Evolutionary conservation across 1,140 invertebrate genomes (phyloP).

Genomic region (Pantala flavescens): DNA sequence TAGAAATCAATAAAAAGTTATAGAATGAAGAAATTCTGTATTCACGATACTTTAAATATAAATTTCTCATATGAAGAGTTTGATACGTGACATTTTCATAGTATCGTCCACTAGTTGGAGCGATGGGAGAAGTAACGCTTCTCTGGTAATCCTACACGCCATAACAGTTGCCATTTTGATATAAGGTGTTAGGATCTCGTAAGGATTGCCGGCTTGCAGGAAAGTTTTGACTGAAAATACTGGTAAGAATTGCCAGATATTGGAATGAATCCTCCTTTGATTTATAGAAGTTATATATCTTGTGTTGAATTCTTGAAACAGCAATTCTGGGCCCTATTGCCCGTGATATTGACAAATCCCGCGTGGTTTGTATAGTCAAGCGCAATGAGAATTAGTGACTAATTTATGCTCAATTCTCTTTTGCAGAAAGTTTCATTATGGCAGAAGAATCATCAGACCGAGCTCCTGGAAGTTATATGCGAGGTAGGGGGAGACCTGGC

Average conservation of each 20-base stretch:
- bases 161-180: slow-evolving; percentile 6
- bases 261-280: neutral
- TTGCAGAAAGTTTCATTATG: neutral
- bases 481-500: neutral
- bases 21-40: no score
- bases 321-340: neutral
- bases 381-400: neutral
- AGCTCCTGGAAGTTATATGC: neutral
- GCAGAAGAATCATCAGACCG: neutral
- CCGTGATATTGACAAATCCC: neutral
- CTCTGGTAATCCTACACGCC: neutral
- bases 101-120: neutral
- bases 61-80: no score
- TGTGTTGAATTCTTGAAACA: neutral
- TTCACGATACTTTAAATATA: no score
- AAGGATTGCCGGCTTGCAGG: neutral
- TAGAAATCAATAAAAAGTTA: no score
- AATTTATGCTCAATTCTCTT: neutral
- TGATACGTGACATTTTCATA: neutral
- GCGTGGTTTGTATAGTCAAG: neutral
- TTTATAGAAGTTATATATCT: neutral
- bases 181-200: neutral
- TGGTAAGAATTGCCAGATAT: neutral
- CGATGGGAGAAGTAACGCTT: neutral
- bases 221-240: neutral